phyloP scores from a whole-genome alignment of 2,113 vertebrate genomes.

The Rissa tridactyla region DNA sequence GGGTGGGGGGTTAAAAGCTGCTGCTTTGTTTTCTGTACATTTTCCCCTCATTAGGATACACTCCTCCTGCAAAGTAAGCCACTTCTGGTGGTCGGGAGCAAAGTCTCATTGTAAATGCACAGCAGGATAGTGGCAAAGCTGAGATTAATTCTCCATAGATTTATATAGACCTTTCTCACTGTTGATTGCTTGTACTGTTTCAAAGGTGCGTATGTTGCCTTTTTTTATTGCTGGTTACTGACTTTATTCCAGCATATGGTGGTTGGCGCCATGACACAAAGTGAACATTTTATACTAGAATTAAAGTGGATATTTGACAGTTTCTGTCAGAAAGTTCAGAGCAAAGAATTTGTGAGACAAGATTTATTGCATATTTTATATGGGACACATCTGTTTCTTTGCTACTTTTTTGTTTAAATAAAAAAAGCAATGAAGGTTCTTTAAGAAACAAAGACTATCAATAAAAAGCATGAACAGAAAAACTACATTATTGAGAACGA shows the following conservation, averaged over 20 bases:
- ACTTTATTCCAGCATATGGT: constrained; percentile 80
- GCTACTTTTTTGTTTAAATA: constrained; percentile 71
- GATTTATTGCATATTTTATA: constrained; percentile 83
- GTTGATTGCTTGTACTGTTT: constrained; percentile 76
- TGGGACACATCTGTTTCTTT: constrained; percentile 82
- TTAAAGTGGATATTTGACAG: constrained; percentile 82
- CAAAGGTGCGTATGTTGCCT: constrained; percentile 74
- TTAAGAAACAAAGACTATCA: constrained; percentile 74
- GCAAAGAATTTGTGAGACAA: constrained; percentile 80
- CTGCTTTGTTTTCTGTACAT: constrained; percentile 45
- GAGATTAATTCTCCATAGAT: constrained; percentile 80
- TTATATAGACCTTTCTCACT: constrained; percentile 77
- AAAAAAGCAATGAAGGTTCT: constrained; percentile 67
- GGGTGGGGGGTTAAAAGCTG: constrained; percentile 20
- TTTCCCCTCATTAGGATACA: constrained; percentile 71
- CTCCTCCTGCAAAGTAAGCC: constrained; percentile 71
- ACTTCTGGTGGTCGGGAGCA: constrained; percentile 66
- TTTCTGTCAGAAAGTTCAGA: constrained; percentile 82
- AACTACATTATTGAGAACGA: constrained; percentile 42
- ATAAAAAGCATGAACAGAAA: constrained; percentile 61
- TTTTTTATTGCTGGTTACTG: constrained; percentile 77
- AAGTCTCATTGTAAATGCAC: constrained; percentile 73
- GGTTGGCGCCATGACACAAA: constrained; percentile 80
- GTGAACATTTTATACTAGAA: constrained; percentile 81
- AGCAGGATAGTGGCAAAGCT: constrained; percentile 80